phyloP scores from a whole-genome alignment of 1,140 invertebrate genomes.

The Lordiphosa stackelbergi region DNA sequence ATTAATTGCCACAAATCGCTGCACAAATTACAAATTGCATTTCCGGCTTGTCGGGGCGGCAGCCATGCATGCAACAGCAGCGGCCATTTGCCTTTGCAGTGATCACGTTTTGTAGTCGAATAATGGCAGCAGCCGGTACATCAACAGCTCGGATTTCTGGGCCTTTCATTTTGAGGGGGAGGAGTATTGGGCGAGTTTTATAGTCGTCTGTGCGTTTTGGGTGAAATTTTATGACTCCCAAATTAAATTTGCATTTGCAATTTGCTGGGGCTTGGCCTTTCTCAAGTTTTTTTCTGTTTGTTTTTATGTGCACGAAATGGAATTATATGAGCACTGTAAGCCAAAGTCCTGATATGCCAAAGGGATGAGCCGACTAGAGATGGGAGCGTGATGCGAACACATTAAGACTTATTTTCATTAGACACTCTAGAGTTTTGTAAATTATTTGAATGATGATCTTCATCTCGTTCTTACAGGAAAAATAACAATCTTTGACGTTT shows the following conservation, averaged over 20 bases:
- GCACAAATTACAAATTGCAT: conserved; percentile 71
- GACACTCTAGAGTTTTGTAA: too few relatives aligned
- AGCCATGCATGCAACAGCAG: conserved; percentile 41
- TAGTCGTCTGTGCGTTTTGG: conserved; percentile 31
- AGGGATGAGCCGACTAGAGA: conserved; percentile 16
- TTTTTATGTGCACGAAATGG: conserved; percentile 40
- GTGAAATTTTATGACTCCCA: conserved; percentile 40
- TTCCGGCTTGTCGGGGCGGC: conserved; percentile 56
- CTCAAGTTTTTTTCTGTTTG: conserved; percentile 17
- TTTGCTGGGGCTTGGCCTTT: conserved; percentile 31
- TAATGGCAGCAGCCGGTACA: background rate
- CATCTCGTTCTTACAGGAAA: too few relatives aligned
- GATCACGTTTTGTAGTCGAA: background rate
- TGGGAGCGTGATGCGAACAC: background rate
- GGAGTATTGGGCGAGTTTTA: conserved; percentile 34
- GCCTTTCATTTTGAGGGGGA: background rate
- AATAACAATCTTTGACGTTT: too few relatives aligned
- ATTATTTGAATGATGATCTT: too few relatives aligned
- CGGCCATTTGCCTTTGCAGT: too few relatives aligned
- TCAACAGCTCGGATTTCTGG: conserved; percentile 1
- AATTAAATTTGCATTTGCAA: conserved; percentile 71
- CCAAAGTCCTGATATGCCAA: conserved; percentile 21
- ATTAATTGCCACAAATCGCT: conserved; percentile 71
- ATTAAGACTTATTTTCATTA: too few relatives aligned
- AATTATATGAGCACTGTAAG: conserved; percentile 45